These are phyloP conservation scores for Pollicipes pollicipes DNA, from an alignment of 1,140 invertebrate genomes.

Conservation along the genomic window DNA sequence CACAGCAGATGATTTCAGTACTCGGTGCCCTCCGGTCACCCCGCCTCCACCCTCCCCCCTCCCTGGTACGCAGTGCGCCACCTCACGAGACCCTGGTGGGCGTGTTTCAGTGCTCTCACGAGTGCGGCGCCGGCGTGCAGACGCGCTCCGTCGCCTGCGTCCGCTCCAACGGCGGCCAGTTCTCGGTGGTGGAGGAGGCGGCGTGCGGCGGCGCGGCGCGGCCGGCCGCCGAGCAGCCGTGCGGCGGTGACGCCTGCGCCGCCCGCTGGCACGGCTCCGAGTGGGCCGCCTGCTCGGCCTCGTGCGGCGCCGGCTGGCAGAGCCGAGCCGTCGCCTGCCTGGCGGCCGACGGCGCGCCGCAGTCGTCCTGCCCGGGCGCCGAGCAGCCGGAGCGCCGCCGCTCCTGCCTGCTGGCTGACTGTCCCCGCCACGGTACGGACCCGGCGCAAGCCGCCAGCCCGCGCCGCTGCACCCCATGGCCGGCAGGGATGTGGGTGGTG, in stretches of 20 bases:
- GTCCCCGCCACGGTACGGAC: too few relatives aligned
- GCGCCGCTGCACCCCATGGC: too few relatives aligned
- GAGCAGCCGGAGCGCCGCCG: too few relatives aligned
- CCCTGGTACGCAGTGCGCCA: too few relatives aligned
- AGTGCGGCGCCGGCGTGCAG: slow-evolving; percentile 11
- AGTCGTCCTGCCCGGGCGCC: not conserved
- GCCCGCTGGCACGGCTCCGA: slow-evolving; percentile 11
- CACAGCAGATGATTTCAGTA: too few relatives aligned
- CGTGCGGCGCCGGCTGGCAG: slow-evolving; percentile 33
- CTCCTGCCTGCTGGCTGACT: too few relatives aligned
- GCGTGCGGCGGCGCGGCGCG: slow-evolving; percentile 15
- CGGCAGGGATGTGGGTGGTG: too few relatives aligned
- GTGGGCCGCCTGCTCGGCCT: slow-evolving; percentile 29
- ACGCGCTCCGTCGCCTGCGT: slow-evolving; percentile 12
- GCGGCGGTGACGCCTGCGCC: slow-evolving; percentile 10
- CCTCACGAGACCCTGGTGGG: too few relatives aligned
- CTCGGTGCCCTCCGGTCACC: too few relatives aligned
- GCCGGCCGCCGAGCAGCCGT: slow-evolving; percentile 13
- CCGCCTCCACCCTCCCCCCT: too few relatives aligned
- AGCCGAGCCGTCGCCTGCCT: slow-evolving; percentile 28
- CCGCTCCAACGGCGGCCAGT: slow-evolving; percentile 8
- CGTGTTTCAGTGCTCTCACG: slow-evolving; percentile 22
- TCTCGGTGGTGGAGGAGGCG: slow-evolving; percentile 28
- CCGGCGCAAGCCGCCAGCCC: too few relatives aligned
- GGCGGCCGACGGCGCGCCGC: slow-evolving; percentile 18